phyloP scores from a whole-genome alignment of 2,113 vertebrate species.

The Syrmaticus mikado region DNA sequence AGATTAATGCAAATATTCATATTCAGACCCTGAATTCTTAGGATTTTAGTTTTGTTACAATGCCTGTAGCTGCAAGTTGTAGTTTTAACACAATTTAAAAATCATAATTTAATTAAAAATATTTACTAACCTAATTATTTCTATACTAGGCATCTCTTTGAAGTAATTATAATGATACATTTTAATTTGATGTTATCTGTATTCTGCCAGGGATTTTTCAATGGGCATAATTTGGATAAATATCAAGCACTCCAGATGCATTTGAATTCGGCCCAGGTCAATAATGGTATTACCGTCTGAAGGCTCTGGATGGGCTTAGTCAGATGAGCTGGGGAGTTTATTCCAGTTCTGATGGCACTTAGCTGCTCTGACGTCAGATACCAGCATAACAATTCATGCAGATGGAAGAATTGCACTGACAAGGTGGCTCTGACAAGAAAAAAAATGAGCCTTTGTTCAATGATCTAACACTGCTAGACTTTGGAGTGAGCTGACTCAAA shows the following conservation, averaged over 20 bases:
- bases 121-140: conserved; percentile 73
- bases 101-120: conserved; percentile 69
- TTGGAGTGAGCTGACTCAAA: background rate
- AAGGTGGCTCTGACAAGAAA: background rate
- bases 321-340: conserved; percentile 58
- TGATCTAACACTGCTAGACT: background rate
- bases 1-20: conserved; percentile 53
- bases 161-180: conserved; percentile 68
- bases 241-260: conserved; percentile 68
- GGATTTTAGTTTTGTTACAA: conserved; percentile 22
- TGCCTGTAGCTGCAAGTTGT: conserved; percentile 30
- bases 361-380: conserved; percentile 35
- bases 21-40: conserved; percentile 17
- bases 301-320: conserved; percentile 47
- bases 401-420: background rate
- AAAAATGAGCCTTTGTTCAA: background rate
- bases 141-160: conserved; percentile 59
- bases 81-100: conserved; percentile 66
- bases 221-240: conserved; percentile 72
- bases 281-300: conserved; percentile 70
- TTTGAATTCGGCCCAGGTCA: conserved; percentile 74
- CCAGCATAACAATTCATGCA: background rate
- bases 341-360: conserved; percentile 54
- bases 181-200: conserved; percentile 71
- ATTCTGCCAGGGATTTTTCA: conserved; percentile 72